These are phyloP conservation scores for Cantharis nigra DNA, from an alignment of 2,888 invertebrate genomes.

Conservation along the genomic window DNA sequence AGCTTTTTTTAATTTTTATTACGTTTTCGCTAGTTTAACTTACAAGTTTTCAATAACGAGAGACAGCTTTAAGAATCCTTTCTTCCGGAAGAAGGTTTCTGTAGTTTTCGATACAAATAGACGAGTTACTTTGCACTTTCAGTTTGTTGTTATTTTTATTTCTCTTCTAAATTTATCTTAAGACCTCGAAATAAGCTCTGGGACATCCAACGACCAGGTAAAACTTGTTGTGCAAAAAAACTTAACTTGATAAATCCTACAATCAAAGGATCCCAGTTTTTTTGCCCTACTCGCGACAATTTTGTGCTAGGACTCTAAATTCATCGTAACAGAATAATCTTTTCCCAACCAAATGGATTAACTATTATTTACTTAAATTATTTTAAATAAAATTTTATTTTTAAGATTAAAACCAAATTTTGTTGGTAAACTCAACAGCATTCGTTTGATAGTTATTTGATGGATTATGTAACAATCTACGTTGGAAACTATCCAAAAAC, in stretches of 20 bases:
- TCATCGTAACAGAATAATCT: neutral
- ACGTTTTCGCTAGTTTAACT: neutral
- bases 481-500: too few species aligned
- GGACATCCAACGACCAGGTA: neutral
- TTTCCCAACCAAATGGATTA: too few species aligned
- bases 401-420: too few species aligned
- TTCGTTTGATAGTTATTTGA: too few species aligned
- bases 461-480: too few species aligned
- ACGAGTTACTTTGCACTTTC: neutral
- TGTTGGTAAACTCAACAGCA: too few species aligned
- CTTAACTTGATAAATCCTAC: neutral
- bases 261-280: neutral
- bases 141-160: neutral
- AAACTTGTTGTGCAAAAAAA: neutral
- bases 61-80: neutral
- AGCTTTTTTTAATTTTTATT: neutral
- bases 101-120: neutral
- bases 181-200: neutral
- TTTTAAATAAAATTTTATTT: too few species aligned
- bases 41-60: neutral
- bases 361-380: too few species aligned
- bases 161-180: neutral
- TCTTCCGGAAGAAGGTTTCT: neutral
- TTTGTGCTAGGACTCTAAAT: neutral
- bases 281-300: neutral